Conservation (phyloP, 2,888 invertebrate genomes). For the Andrena minutula region DNA sequence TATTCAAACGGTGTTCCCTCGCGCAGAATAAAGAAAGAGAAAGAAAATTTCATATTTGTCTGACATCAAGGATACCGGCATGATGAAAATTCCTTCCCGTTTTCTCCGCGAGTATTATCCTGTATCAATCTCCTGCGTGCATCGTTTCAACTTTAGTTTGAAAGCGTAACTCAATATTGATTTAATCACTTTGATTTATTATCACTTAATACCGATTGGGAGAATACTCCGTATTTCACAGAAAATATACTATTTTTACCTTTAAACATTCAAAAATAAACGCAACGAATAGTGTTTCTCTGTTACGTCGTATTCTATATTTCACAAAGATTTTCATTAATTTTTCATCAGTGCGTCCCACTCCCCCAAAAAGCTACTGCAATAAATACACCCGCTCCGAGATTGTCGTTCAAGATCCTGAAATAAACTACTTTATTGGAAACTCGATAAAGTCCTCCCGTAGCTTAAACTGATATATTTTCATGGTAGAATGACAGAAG, state of each 20-base stretch:
- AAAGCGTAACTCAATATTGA: no score
- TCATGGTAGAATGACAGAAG: background rate
- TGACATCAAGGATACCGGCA: background rate
- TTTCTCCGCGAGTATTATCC: background rate
- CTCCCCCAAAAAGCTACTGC: background rate
- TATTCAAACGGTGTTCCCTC: background rate
- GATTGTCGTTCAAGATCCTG: background rate
- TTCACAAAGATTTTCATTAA: background rate
- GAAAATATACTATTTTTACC: background rate
- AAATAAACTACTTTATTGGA: constrained; percentile 15
- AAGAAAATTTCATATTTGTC: background rate
- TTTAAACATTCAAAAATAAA: background rate
- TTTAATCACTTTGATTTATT: no score
- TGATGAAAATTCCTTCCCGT: background rate
- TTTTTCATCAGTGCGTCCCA: background rate
- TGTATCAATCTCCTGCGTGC: background rate
- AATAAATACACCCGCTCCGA: background rate
- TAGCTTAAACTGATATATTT: background rate
- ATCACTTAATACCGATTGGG: no score
- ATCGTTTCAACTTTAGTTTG: no score
- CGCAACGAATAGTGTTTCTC: background rate
- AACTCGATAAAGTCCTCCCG: background rate
- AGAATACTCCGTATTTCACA: no score
- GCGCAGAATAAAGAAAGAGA: background rate
- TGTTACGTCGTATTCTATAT: background rate